Percentiles rank a stretch among this genome's conserved stretches.
Evolutionary conservation across 2,113 vertebrate species (phyloP).

Genomic region (Garra rufa): DNA sequence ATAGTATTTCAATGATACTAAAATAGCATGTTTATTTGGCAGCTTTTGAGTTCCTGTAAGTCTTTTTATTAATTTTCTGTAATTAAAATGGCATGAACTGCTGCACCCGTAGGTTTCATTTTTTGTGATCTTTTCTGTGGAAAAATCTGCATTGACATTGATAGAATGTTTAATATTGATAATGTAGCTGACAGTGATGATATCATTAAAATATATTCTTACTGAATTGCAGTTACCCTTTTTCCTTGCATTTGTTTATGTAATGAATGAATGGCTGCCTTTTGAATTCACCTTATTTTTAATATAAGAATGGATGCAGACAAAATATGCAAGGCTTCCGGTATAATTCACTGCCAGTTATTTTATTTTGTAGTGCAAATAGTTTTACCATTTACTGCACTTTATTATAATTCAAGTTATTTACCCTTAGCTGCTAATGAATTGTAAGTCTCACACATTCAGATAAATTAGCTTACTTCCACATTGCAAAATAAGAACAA

Average conservation of each 20-base stretch:
- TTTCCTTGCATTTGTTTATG: neutral
- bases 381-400: too few species aligned
- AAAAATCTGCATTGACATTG: neutral
- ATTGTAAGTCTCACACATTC: too few species aligned
- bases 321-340: too few species aligned
- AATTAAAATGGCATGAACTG: neutral
- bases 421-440: too few species aligned
- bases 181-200: neutral
- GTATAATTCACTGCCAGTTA: too few species aligned
- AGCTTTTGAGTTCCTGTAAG: neutral
- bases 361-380: too few species aligned
- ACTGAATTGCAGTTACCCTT: neutral
- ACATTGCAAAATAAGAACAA: neutral
- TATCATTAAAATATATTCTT: neutral
- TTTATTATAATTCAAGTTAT: too few species aligned
- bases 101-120: neutral
- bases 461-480: too few species aligned
- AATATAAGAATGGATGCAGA: too few species aligned
- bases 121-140: neutral
- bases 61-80: neutral
- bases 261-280: neutral
- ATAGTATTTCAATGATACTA: neutral
- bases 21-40: neutral
- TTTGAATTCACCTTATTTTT: neutral
- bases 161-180: neutral